Conservation (phyloP, 2,113 vertebrate species). For the Hystrix cristata region DNA sequence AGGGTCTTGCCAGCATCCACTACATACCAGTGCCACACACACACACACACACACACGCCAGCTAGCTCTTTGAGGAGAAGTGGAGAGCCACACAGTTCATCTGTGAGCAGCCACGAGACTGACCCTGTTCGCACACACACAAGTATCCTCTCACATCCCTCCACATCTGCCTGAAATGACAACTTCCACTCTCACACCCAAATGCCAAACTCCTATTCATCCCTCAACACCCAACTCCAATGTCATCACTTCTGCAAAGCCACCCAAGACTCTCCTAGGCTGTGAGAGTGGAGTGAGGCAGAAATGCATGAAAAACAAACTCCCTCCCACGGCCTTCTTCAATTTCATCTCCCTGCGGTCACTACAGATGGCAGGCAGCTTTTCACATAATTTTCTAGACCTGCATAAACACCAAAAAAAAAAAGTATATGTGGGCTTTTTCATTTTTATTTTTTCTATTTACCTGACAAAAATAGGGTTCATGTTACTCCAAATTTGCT, state of each 20-base stretch:
- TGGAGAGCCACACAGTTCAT: rapidly evolving
- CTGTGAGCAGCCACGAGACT: background rate
- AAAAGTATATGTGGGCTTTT: background rate
- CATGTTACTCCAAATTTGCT: background rate
- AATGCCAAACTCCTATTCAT: background rate
- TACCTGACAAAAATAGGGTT: background rate
- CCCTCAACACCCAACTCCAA: background rate
- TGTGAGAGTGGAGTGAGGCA: background rate
- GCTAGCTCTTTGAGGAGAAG: too few species aligned
- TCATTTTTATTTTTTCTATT: background rate
- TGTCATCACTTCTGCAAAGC: background rate
- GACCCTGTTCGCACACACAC: background rate
- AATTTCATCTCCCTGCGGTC: background rate
- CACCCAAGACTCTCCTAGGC: background rate
- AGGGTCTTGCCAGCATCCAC: background rate
- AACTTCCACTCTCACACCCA: rapidly evolving
- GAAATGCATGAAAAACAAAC: background rate
- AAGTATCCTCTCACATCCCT: background rate
- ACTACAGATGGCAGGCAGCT: background rate
- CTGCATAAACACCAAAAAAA: background rate
- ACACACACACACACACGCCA: rapidly evolving
- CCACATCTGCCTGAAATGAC: background rate
- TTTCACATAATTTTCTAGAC: conserved; percentile 13
- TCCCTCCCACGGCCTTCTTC: background rate
- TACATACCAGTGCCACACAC: rapidly evolving